A percentile compares a stretch with the other conserved stretches of the same genome.
Conservation (phyloP, 1,140 invertebrate genomes). For the Sminthurides bifidus region DNA sequence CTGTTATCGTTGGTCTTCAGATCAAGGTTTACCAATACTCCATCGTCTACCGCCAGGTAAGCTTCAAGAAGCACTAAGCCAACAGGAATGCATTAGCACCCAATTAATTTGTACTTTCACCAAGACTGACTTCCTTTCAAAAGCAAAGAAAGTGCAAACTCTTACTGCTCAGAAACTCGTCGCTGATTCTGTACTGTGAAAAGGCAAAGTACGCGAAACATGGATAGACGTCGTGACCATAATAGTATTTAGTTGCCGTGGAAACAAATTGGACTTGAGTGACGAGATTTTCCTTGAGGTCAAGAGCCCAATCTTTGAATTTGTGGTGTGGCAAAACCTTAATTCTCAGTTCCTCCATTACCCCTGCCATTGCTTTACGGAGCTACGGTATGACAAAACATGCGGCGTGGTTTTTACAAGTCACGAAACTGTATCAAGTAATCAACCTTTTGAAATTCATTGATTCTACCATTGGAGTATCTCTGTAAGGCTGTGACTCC, state of each 20-base stretch:
- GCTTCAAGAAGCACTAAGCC: conserved; percentile 48
- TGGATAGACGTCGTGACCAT: conserved; percentile 10
- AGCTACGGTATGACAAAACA: conserved; percentile 5
- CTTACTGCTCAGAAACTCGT: background rate
- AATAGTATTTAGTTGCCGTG: background rate
- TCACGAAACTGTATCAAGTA: background rate
- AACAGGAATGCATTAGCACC: background rate
- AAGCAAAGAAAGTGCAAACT: background rate
- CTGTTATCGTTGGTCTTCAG: conserved; percentile 56
- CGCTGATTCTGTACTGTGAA: background rate
- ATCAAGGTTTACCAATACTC: conserved; percentile 51
- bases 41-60: conserved; percentile 56
- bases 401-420: background rate
- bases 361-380: background rate
- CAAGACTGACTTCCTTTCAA: background rate
- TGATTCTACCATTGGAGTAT: conserved; percentile 7
- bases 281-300: background rate
- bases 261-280: conserved; percentile 13
- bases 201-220: conserved; percentile 22
- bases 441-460: background rate
- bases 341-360: conserved; percentile 7
- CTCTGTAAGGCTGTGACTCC: conserved; percentile 3
- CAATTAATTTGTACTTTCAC: background rate
- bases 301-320: conserved; percentile 16
- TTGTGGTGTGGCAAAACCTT: conserved; percentile 7